Evolutionary conservation across 2,888 invertebrate genomes (phyloP).

Genomic region (Trichopoda pennipes): DNA sequence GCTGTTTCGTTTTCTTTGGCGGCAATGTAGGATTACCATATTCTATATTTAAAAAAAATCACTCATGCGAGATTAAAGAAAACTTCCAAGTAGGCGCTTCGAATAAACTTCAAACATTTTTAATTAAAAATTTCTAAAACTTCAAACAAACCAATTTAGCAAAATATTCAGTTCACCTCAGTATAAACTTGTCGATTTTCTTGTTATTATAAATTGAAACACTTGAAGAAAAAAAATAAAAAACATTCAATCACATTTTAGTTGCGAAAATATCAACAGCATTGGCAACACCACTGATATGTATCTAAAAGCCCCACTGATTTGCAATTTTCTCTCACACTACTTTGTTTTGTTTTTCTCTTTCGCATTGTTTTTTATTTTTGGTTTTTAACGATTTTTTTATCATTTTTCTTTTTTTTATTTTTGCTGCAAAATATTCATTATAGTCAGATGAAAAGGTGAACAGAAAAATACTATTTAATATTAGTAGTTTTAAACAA

Average conservation of each 20-base stretch:
- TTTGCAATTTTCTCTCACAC: constrained; percentile 23
- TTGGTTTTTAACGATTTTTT: constrained; percentile 41
- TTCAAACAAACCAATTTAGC: no score
- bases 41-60: no score
- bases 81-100: no score
- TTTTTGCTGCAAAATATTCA: constrained; percentile 39
- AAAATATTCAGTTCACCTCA: no score
- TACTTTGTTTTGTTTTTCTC: constrained; percentile 40
- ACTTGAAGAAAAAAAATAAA: no score
- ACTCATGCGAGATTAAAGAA: no score
- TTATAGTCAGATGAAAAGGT: constrained; percentile 22
- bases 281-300: constrained; percentile 19
- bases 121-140: no score
- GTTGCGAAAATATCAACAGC: background rate
- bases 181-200: no score
- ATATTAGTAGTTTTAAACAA: constrained; percentile 18
- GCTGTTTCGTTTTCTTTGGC: no score
- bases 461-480: constrained; percentile 10
- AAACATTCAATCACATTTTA: background rate
- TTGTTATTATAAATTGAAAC: no score
- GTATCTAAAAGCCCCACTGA: constrained; percentile 42
- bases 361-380: constrained; percentile 20
- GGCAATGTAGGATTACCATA: no score
- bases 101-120: no score
- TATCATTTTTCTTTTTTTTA: constrained; percentile 22